Conservation (phyloP, 2,113 vertebrate species). For the Alligator sinensis region DNA sequence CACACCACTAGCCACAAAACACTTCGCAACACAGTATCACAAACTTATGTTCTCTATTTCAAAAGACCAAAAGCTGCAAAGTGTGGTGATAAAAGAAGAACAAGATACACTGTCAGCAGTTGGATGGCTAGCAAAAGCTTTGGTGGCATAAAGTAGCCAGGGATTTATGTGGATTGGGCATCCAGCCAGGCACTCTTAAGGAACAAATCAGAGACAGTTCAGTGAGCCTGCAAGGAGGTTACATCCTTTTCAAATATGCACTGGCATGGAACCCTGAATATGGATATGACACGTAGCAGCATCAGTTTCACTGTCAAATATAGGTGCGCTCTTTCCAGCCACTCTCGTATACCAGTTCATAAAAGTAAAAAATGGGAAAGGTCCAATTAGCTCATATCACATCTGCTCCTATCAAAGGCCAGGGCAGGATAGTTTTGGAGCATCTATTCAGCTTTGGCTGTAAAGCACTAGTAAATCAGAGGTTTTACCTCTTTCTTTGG, state of each 20-base stretch:
- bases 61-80: too few species aligned
- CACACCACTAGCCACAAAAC: too few species aligned
- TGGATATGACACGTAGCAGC: neutral
- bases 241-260: neutral
- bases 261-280: neutral
- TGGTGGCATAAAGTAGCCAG: neutral
- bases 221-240: slow-evolving; percentile 4
- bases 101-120: neutral
- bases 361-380: neutral
- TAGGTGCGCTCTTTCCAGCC: neutral
- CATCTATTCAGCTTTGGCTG: slow-evolving; percentile 16
- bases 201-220: neutral
- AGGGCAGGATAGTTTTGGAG: neutral
- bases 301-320: neutral
- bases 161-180: neutral
- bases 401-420: neutral
- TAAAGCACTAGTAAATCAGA: slow-evolving; percentile 47
- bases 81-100: too few species aligned
- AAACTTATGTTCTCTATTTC: too few species aligned
- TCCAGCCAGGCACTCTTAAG: neutral
- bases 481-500: slow-evolving; percentile 28
- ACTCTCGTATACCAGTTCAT: neutral
- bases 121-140: neutral
- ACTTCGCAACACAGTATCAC: too few species aligned
- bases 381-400: neutral